A percentile compares a stretch with the other conserved stretches of the same genome.
Evolutionary conservation across 2,888 invertebrate species (phyloP).

Genomic region (Synanthedon tipuliformis): DNA sequence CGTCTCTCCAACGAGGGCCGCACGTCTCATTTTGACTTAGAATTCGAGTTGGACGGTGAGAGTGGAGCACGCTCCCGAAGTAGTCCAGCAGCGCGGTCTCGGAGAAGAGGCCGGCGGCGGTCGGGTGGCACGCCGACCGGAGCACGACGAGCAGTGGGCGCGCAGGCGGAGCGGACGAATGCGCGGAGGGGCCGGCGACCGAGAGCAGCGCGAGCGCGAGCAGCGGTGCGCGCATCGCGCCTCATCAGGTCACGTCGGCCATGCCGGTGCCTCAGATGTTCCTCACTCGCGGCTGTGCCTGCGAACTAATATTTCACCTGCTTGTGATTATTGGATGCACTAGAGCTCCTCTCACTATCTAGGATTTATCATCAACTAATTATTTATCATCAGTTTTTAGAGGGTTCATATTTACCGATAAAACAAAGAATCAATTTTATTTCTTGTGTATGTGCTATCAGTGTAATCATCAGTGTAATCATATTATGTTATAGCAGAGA

Average conservation of each 20-base stretch:
- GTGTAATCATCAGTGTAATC: not conserved
- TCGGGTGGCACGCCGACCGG: conserved; percentile 30
- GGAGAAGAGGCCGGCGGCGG: conserved; percentile 12
- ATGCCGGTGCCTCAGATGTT: conserved; percentile 1
- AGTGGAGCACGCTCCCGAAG: conserved; percentile 6
- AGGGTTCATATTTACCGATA: not conserved
- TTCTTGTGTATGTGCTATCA: not conserved
- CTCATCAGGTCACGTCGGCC: conserved; percentile 1
- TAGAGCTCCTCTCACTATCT: not conserved
- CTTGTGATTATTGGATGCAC: not conserved
- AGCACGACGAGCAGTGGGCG: conserved; percentile 32
- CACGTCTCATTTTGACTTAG: conserved; percentile 35
- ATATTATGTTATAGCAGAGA: not conserved
- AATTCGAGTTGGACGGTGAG: conserved; percentile 12
- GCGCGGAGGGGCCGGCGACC: conserved; percentile 7
- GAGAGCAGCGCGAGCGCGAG: conserved; percentile 8
- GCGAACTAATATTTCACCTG: not conserved
- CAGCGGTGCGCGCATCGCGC: conserved; percentile 3
- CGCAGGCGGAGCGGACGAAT: conserved; percentile 18
- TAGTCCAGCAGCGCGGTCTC: conserved; percentile 9
- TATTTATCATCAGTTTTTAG: not conserved
- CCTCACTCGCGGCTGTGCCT: not conserved
- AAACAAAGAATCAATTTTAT: not conserved
- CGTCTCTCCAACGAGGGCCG: conserved; percentile 12
- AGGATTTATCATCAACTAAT: not conserved